Conservation (phyloP, 2,797 vertebrate species). For the Chloroceryle amazona region DNA sequence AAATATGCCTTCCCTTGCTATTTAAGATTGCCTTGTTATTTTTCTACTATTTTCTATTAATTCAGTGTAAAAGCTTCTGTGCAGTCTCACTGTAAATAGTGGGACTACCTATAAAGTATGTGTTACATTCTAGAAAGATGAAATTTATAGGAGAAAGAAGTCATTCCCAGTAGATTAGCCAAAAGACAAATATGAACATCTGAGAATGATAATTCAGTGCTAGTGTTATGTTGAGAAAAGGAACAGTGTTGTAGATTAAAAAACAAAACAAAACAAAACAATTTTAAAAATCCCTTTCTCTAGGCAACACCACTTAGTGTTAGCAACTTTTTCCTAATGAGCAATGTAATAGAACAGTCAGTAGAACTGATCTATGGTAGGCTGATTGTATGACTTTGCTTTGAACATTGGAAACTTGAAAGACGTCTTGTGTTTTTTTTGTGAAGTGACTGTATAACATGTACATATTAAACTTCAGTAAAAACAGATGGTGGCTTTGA, state of each 20-base stretch:
- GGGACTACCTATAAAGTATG: accelerated
- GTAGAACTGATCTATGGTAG: neutral
- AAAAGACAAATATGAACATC: neutral
- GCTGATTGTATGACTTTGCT: neutral
- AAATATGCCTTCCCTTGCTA: neutral
- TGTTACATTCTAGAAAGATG: neutral
- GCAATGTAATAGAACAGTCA: neutral
- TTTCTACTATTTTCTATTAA: neutral
- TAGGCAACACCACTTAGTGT: neutral
- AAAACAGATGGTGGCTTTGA: constrained; percentile 24
- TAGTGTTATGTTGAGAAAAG: neutral
- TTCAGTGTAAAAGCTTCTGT: neutral
- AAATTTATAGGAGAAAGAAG: neutral
- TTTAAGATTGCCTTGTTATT: neutral
- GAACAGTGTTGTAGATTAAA: accelerated
- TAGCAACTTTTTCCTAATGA: neutral
- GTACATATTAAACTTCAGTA: constrained; percentile 6
- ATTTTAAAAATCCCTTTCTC: neutral
- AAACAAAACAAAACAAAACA: neutral
- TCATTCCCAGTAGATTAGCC: neutral
- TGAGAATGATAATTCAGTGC: neutral
- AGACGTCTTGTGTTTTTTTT: neutral
- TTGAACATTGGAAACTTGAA: neutral
- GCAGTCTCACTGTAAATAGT: neutral
- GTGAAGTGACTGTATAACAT: neutral